phyloP scores from a whole-genome alignment of 2,113 vertebrate genomes.

The Dicrurus megarhynchus region DNA sequence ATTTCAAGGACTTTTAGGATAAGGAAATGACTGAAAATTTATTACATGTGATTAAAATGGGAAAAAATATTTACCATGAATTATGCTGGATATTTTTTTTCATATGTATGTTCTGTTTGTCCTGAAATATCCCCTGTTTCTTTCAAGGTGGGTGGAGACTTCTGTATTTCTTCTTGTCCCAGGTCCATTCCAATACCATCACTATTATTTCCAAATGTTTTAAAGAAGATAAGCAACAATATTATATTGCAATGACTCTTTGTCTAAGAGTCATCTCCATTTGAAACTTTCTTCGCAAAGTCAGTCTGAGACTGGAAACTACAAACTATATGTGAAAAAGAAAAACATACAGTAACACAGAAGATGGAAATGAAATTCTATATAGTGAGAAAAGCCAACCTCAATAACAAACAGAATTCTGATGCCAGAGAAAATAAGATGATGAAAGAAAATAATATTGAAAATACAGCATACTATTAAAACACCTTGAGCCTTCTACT shows the following conservation, averaged over 20 bases:
- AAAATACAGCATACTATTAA: neutral
- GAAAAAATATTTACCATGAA: neutral
- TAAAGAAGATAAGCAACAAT: neutral
- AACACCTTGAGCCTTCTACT: neutral
- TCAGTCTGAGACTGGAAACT: neutral
- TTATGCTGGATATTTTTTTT: neutral
- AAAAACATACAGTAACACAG: neutral
- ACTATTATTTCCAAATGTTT: neutral
- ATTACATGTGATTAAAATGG: neutral
- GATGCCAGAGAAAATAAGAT: neutral
- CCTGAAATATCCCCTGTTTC: neutral
- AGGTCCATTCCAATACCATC: neutral
- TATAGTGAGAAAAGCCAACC: neutral
- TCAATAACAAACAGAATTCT: neutral
- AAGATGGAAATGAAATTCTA: neutral
- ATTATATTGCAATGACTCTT: neutral
- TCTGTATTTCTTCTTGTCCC: neutral
- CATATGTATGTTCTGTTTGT: neutral
- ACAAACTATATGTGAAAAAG: neutral
- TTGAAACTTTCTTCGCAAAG: neutral
- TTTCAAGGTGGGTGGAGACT: neutral
- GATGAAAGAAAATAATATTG: neutral
- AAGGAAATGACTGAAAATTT: neutral
- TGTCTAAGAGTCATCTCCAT: neutral
- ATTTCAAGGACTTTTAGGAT: slow-evolving; percentile 23